Conservation (phyloP, 2,888 invertebrate genomes). For the Eupelmus urozonus region DNA sequence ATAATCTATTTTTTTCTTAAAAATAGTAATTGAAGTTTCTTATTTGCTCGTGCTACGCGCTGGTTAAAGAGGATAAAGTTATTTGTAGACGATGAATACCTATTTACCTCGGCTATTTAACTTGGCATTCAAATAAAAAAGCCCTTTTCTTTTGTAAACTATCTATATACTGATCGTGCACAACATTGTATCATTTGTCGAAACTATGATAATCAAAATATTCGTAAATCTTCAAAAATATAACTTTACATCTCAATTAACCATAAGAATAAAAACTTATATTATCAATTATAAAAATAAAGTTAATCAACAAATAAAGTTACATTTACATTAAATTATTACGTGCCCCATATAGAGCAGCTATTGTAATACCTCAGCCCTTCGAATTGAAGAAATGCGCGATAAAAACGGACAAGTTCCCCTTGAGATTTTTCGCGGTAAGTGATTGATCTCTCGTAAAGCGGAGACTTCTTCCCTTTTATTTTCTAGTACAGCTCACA, state of each 20-base stretch:
- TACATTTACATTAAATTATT: neutral
- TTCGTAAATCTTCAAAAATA: neutral
- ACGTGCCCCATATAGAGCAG: neutral
- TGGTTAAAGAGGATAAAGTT: slow-evolving; percentile 37
- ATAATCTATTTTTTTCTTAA: too few relatives aligned
- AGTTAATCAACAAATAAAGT: neutral
- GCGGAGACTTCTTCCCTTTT: slow-evolving; percentile 17
- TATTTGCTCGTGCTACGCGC: too few relatives aligned
- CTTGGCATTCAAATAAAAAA: slow-evolving; percentile 2
- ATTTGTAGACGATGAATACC: slow-evolving; percentile 29
- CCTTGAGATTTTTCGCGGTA: slow-evolving; percentile 71
- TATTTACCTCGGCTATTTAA: neutral
- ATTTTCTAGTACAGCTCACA: neutral
- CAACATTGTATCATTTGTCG: neutral
- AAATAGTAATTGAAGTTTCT: too few relatives aligned
- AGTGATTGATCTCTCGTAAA: slow-evolving; percentile 70
- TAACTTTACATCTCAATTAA: neutral
- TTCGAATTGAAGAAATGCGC: slow-evolving; percentile 1
- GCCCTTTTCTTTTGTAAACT: neutral
- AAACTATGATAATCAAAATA: neutral
- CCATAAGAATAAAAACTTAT: too few relatives aligned
- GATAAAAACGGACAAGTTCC: slow-evolving; percentile 57
- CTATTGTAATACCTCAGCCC: neutral
- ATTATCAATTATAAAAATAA: too few relatives aligned
- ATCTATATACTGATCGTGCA: too few relatives aligned